Base-by-base conservation (phyloP, 2,113 vertebrate species). In the Lycocorax pyrrhopterus region DNA sequence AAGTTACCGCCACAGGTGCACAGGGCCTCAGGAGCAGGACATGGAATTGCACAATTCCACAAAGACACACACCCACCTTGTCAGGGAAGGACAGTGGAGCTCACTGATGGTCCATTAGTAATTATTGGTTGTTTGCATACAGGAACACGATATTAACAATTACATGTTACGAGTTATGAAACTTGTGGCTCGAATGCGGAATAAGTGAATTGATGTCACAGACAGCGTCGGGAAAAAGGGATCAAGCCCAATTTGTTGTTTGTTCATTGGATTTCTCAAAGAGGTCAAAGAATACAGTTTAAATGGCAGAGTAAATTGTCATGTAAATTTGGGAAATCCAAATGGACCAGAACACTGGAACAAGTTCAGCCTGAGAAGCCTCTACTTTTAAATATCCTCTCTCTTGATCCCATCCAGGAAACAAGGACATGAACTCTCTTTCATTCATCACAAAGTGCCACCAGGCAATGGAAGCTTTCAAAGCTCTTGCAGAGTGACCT, bases 21-120 rank as follows among this genome's bases (percentile, higher is more conserved):
- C 39, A 37, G 5, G 13, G 21, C 26, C 47, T 44, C 33, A 44
- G 18, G 22, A 37, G 39, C 4, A 39, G 81, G 39, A 39, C 26
- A 18, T 13, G 56, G 44, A 62, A 52, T 62, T 35, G 26, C 8
- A 25, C 10, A 62, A 52, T 62, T 62, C 13, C 17, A 62, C 46
- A 52, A 35, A 30, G 5, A 56, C 41, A 37, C 0, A 0, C 26
- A 16, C 20, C 0, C 3, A 22, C 13, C 10, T 20, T 16, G 26
- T 10, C 44, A 30, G 8, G 14, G 16, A 20, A 35, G 8, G 10
- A n/a, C 27, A 49, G 5, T 7, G 18, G 12, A 41, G n/a, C 23
- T 29, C n/a, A 27, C 7, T n/a, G 29, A 41, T 14, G 2, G 5
- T 6, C 23, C 23, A 5, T 39, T 29, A 14, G 23, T n/a, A 49